Evolutionary conservation across 2,797 vertebrate species (phyloP).

Genomic region (Todus mexicanus): DNA sequence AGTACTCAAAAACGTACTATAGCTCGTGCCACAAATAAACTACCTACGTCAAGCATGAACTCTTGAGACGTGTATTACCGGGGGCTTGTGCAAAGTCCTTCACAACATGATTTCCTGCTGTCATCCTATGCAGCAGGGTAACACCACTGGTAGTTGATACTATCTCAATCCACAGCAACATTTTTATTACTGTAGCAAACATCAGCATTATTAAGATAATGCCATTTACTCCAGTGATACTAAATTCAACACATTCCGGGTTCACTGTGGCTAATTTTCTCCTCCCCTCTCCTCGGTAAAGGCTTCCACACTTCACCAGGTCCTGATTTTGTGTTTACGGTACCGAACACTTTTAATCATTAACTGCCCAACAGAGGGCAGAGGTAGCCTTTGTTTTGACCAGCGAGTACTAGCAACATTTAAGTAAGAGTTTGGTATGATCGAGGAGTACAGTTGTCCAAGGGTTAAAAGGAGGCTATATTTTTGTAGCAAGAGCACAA

Average conservation of each 20-base stretch:
- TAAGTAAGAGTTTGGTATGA: background rate
- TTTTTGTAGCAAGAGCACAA: background rate
- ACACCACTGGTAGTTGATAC: background rate
- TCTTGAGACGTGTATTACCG: accelerated
- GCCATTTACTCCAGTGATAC: background rate
- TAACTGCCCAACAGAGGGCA: slow-evolving; percentile 28
- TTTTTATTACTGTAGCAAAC: background rate
- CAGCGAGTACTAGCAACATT: background rate
- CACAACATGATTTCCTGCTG: accelerated
- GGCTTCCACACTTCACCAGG: background rate
- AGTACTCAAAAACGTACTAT: background rate
- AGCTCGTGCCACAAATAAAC: background rate
- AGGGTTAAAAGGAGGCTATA: background rate
- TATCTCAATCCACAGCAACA: background rate
- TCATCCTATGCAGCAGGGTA: background rate
- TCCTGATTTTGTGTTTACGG: background rate
- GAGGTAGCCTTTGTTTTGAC: background rate
- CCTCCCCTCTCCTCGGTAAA: background rate
- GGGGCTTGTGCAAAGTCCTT: background rate
- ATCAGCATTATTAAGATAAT: background rate
- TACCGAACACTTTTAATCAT: background rate
- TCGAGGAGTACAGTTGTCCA: background rate
- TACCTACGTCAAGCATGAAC: background rate
- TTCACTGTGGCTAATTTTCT: background rate
- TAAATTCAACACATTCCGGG: background rate